phyloP scores from a whole-genome alignment of 2,113 vertebrate species.

The Alexandromys fortis region DNA sequence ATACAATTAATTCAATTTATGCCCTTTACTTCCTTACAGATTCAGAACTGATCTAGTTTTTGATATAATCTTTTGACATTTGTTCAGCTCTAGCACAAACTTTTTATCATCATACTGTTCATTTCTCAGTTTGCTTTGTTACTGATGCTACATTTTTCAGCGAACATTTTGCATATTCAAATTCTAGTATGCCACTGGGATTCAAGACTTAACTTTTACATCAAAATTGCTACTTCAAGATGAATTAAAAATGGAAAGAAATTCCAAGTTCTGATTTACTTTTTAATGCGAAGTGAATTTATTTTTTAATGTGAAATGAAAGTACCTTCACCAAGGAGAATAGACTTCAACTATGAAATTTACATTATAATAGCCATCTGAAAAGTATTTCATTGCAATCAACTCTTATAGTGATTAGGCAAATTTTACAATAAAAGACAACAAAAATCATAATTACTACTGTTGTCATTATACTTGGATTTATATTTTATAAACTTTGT shows the following conservation, averaged over 20 bases:
- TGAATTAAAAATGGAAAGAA: background rate
- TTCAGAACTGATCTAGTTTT: background rate
- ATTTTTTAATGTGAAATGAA: background rate
- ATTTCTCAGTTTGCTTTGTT: background rate
- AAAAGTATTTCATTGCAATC: background rate
- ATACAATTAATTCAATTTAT: background rate
- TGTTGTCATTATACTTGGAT: background rate
- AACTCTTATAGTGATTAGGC: background rate
- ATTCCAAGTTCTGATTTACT: background rate
- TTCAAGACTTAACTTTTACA: background rate
- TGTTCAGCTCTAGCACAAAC: background rate
- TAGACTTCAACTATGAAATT: background rate
- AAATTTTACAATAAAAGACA: background rate
- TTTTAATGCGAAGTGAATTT: background rate
- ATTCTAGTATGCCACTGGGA: background rate
- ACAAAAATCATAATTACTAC: background rate
- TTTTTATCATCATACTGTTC: accelerated
- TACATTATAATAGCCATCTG: background rate
- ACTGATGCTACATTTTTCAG: background rate
- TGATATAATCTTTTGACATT: background rate
- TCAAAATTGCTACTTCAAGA: background rate
- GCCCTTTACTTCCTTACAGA: background rate
- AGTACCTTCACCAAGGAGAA: background rate
- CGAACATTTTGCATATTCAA: background rate
- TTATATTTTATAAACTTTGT: background rate